Percentiles rank a stretch among this genome's conserved stretches.
These are phyloP conservation scores for Onychorhynchus coronatus DNA, from an alignment of 2,113 vertebrate genomes.

Conservation along the genomic window DNA sequence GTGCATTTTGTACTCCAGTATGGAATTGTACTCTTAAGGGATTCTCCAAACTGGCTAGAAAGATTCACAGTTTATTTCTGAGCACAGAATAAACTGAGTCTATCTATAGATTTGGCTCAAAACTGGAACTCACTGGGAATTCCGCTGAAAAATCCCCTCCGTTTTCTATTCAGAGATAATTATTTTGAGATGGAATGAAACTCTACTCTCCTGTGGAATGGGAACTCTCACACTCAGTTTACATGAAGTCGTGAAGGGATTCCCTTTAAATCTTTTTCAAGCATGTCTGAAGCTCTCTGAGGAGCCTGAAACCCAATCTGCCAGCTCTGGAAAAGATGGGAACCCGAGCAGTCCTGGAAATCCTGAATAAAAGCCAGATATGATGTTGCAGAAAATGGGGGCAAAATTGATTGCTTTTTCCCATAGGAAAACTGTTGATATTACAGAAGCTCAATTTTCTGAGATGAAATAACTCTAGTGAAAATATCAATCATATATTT, in stretches of 20 bases:
- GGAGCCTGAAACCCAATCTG: not conserved
- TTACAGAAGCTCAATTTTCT: not conserved
- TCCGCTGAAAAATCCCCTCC: not conserved
- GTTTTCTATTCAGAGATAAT: slow-evolving; percentile 10
- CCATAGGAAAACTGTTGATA: not conserved
- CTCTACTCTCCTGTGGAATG: not conserved
- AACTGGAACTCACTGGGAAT: slow-evolving; percentile 9
- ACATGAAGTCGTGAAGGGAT: slow-evolving; percentile 3
- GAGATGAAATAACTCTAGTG: not conserved
- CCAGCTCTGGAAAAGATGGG: not conserved
- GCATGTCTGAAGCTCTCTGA: not conserved
- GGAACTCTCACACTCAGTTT: not conserved
- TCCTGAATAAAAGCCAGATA: not conserved
- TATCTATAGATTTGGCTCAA: slow-evolving; percentile 64
- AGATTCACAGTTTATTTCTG: slow-evolving; percentile 60
- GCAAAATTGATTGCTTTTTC: not conserved
- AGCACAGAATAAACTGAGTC: slow-evolving; percentile 5
- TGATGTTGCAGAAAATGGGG: accelerated
- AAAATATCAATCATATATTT: not conserved
- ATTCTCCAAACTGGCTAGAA: not conserved
- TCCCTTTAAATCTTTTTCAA: not conserved
- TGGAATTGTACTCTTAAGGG: not conserved
- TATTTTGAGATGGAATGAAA: slow-evolving; percentile 15
- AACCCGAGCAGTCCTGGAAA: not conserved
- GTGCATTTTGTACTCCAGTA: not conserved